Base-by-base conservation (phyloP, 2,113 vertebrate genomes). In the Corydoras sp. region DNA sequence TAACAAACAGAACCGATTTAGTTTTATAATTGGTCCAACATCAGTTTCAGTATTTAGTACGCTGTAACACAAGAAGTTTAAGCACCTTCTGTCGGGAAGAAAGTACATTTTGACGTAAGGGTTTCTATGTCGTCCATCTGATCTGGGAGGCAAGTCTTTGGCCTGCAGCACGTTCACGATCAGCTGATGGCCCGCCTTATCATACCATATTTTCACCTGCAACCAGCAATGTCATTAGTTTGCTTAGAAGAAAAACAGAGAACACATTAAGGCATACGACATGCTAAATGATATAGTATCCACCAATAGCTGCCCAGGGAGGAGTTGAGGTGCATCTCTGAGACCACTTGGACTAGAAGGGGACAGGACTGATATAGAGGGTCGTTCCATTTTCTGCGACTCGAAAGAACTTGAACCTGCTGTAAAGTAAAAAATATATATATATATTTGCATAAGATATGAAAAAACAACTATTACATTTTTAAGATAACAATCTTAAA, bases 21-120 rank as follows among this genome's bases (percentile, higher is more conserved):
- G 18, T 24, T 24, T 24, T 24, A 24, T 24, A 24, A 24, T 24
- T 24, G 18, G 18, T 24, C 18, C 18, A 24, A 24, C 18, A 24
- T 24, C 1, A 24, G 18, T 24, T 24, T 24, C 18, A 24, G 18
- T 24, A 24, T 24, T 24, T 24, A 24, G 18, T 24, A 24, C 18
- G 1, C 18, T 24, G 18, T 24, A 24, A 24, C 18, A 24, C 18
- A 24, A 24, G 35, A 66, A 65, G 10, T 12, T n/a, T 56, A 48
- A 63, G 2, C 83, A 91, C 90, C 89, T 90, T 81, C 90, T 86
- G 72, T 99, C 97, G 54, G 97, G 97, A 82, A 99, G 96, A 88
- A 99, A 99, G 87, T 99, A 99, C 94, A 99, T 98, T 91, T 99
- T 99, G 79, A 99, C 93, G 82, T 99, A 99, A 51, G 95, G 92